Evolutionary conservation across 2,888 invertebrate species (phyloP).

Genomic region (Cloeon dipterum): DNA sequence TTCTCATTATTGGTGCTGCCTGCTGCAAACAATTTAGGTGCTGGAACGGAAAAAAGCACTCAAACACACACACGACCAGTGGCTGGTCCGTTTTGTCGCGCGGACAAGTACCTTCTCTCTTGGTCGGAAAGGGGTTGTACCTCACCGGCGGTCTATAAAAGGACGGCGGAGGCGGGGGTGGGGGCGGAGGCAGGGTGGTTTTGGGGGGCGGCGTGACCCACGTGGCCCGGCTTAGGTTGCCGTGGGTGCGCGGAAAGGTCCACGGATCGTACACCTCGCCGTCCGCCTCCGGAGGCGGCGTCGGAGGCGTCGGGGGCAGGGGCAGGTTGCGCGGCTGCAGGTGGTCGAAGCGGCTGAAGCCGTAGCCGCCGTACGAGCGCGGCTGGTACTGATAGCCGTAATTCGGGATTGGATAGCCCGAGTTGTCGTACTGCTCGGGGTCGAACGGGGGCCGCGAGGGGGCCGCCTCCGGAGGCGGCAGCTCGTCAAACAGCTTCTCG

Average conservation of each 20-base stretch:
- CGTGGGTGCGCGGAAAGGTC: conserved; percentile 8
- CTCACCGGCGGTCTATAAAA: background rate
- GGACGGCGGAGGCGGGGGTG: background rate
- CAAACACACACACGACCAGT: no score
- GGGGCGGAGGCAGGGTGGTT: background rate
- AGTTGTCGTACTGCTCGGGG: no score
- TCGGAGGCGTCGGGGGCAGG: conserved; percentile 3
- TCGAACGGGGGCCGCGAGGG: no score
- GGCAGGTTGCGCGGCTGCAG: conserved; percentile 6
- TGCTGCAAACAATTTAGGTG: no score
- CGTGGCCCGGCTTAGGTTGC: background rate
- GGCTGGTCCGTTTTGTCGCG: no score
- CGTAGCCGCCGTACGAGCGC: no score
- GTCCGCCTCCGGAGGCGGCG: background rate
- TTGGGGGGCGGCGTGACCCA: background rate
- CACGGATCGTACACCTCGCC: conserved; percentile 9
- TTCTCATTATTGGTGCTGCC: no score
- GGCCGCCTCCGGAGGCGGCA: no score
- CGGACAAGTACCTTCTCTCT: conserved; percentile 1
- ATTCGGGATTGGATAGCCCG: no score
- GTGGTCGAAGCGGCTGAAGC: conserved; percentile 4
- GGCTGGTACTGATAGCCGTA: no score
- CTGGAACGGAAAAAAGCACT: no score
- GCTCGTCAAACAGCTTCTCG: no score
- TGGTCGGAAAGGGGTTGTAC: background rate